Base-by-base conservation (phyloP, 2,113 vertebrate species). In the Alligator sinensis region DNA sequence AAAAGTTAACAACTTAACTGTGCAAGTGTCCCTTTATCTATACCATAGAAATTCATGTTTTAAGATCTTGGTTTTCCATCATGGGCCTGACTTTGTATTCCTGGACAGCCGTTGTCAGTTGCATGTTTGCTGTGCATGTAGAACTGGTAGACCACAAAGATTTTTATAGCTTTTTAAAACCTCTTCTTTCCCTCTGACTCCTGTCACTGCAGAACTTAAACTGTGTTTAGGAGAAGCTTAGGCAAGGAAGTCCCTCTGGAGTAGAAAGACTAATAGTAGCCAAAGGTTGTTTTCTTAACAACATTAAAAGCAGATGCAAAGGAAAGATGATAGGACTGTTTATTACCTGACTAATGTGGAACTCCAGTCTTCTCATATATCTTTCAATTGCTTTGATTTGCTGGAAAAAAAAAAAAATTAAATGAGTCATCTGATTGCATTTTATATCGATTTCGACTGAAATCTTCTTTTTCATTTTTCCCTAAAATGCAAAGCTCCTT, bases 301-400 rank as follows among this genome's bases (percentile, higher is more conserved):
- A 92, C 66, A 62, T 1, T 81, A 38, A 93, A 22, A 78, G 80
- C 89, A 64, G 87, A 90, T 64, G 70, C 63, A 82, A 85, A 86
- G 77, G 95, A 27, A 91, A 95, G 89, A 70, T 60, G 80, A 91
- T 59, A 83, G 88, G 87, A 92, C 64, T 2, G 9, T n/a, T 60
- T 11, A 2, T 98, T 98, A 99, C 99, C 99, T 99, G 99, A 97
- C 99, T 99, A 63, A 99, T 99, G 97, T 99, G 99, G 96, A 99
- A 99, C 97, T 99, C 99, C 97, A 99, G 98, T 76, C 99, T 99
- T 88, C 99, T 98, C 98, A 99, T 99, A 96, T 99, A 99, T 92
- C 99, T 97, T 95, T 99, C 99, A 1, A 99, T 99, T 0, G 98
- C 98, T 98, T 99, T 99, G 94, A 99, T 99, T 99, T 99, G 99